Evolutionary conservation across 1,140 invertebrate species (phyloP).

Genomic region (Drosophila arawakana): DNA sequence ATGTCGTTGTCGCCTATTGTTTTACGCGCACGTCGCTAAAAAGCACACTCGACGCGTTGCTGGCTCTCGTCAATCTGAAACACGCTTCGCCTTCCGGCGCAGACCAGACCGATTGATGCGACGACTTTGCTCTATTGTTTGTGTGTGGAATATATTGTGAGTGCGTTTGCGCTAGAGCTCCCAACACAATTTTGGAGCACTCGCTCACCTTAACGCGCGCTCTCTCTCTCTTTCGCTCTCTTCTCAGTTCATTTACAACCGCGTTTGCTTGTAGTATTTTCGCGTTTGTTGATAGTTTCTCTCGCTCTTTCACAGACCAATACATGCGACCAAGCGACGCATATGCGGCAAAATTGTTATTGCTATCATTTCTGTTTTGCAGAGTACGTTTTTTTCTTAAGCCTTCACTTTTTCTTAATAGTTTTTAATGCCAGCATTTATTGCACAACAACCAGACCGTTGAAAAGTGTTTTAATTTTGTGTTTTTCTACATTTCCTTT

Average conservation of each 20-base stretch:
- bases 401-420: conserved; percentile 28
- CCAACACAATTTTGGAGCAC: conserved; percentile 3
- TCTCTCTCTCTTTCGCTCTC: neutral
- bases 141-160: conserved; percentile 51
- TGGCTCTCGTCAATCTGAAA: conserved; percentile 71
- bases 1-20: conserved; percentile 66
- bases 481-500: conserved; percentile 35
- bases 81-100: conserved; percentile 56
- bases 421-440: conserved; percentile 12
- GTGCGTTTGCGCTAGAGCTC: conserved; percentile 53
- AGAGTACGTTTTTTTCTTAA: neutral
- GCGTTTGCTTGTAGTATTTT: conserved; percentile 45
- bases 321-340: conserved; percentile 14
- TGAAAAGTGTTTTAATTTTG: conserved; percentile 26
- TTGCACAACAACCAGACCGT: conserved; percentile 30
- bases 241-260: conserved; percentile 42
- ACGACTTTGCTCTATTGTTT: conserved; percentile 25
- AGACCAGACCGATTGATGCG: conserved; percentile 28
- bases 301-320: conserved; percentile 11
- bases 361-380: conserved; percentile 12
- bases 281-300: conserved; percentile 33
- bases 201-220: neutral
- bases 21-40: conserved; percentile 65
- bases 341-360: conserved; percentile 43
- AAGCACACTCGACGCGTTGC: conserved; percentile 64